Evolutionary conservation across 2,797 vertebrate genomes (phyloP).

Genomic region (Anisognathus igniventris): DNA sequence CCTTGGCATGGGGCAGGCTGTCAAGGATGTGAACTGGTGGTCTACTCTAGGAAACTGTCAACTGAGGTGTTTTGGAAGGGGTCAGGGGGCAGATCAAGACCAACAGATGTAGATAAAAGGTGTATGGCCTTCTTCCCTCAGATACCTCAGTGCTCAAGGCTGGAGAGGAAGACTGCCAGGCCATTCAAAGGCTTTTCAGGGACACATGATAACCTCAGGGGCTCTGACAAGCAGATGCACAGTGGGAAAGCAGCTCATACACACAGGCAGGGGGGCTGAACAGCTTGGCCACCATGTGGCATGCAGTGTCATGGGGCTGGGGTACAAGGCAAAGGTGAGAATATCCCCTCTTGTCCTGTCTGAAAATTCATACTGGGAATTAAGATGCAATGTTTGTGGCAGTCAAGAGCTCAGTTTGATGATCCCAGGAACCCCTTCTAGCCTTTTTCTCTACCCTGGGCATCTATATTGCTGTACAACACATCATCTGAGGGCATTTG

Average conservation of each 20-base stretch:
- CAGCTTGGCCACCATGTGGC: background rate
- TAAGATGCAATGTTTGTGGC: background rate
- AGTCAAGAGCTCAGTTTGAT: background rate
- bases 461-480: background rate
- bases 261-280: rapidly evolving
- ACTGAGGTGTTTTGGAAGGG: background rate
- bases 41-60: background rate
- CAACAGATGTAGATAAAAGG: background rate
- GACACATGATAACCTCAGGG: background rate
- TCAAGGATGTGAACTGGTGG: rapidly evolving
- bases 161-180: background rate
- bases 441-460: background rate
- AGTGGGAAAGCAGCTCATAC: background rate
- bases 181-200: background rate
- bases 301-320: background rate
- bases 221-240: background rate
- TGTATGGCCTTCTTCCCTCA: background rate
- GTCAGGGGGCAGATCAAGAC: background rate
- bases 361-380: background rate
- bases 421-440: background rate
- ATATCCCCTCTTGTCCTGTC: background rate
- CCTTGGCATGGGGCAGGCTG: background rate
- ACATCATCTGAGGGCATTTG: background rate
- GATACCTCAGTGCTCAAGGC: background rate
- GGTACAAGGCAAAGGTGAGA: background rate